Conservation (phyloP, 2,797 vertebrate species). For the Steatocranus sp. region DNA sequence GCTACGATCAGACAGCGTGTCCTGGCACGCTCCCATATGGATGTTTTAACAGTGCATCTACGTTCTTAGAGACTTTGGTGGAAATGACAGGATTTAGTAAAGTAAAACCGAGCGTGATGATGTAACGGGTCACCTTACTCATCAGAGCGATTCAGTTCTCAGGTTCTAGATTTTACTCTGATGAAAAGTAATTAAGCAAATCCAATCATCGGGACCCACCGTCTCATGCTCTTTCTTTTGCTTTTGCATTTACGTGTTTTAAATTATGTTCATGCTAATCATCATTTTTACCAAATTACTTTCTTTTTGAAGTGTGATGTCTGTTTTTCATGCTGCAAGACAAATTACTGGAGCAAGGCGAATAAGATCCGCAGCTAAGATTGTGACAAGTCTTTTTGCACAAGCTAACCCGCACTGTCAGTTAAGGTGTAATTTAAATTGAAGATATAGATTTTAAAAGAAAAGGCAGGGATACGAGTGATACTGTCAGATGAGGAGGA, state of each 20-base stretch:
- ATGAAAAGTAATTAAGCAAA: neutral
- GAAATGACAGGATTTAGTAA: neutral
- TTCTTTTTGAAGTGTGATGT: neutral
- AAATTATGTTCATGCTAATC: neutral
- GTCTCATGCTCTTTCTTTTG: neutral
- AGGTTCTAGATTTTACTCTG: neutral
- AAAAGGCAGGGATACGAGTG: neutral
- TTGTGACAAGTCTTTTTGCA: neutral
- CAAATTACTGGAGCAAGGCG: neutral
- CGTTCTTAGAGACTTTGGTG: neutral
- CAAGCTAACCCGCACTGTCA: neutral
- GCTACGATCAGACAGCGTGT: neutral
- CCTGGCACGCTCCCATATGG: neutral
- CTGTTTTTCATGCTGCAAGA: neutral
- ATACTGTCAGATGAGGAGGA: neutral
- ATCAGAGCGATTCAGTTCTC: neutral
- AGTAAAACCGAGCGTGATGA: neutral
- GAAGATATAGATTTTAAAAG: neutral
- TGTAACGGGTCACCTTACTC: neutral
- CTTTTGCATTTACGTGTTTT: neutral
- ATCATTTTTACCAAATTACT: neutral
- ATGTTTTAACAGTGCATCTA: neutral
- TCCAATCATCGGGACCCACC: neutral
- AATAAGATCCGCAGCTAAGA: neutral
- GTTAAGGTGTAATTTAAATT: neutral